Percentiles rank a stretch among this genome's conserved stretches.
Conservation (phyloP, 2,888 invertebrate genomes). For the Plagiodera versicolora region DNA sequence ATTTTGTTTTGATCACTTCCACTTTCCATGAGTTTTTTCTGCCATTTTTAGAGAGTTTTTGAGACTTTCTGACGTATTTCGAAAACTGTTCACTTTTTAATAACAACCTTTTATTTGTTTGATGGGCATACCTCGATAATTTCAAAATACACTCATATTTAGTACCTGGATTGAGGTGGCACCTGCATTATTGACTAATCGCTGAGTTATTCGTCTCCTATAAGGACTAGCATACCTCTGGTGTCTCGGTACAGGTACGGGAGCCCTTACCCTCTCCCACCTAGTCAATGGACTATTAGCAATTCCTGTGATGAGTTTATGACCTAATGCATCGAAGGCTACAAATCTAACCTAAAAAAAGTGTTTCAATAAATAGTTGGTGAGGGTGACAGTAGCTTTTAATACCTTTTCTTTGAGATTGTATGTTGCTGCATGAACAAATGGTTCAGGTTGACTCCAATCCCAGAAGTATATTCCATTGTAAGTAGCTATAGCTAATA, state of each 20-base stretch:
- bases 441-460: conserved; percentile 78
- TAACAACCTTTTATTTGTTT: too few species aligned
- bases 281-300: conserved; percentile 63
- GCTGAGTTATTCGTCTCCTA: conserved; percentile 48
- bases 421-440: conserved; percentile 73
- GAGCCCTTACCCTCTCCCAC: conserved; percentile 57
- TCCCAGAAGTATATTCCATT: conserved; percentile 90
- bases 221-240: conserved; percentile 47
- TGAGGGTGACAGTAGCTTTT: too few species aligned
- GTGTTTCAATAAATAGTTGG: not conserved
- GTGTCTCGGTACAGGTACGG: conserved; percentile 49
- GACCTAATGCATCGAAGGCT: conserved; percentile 79
- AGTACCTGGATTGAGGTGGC: conserved; percentile 13
- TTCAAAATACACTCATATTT: conserved; percentile 1
- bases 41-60: not conserved
- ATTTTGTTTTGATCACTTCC: too few species aligned
- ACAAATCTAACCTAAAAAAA: conserved; percentile 67
- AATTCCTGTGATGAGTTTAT: conserved; percentile 82
- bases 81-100: too few species aligned
- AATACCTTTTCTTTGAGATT: conserved; percentile 76
- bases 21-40: too few species aligned
- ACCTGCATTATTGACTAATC: conserved; percentile 33
- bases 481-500: conserved; percentile 82
- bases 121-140: too few species aligned
- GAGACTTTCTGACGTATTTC: too few species aligned